A percentile compares a stretch with the other conserved stretches of the same genome.
Conservation (phyloP, 2,797 vertebrate genomes). For the Fringilla coelebs region DNA sequence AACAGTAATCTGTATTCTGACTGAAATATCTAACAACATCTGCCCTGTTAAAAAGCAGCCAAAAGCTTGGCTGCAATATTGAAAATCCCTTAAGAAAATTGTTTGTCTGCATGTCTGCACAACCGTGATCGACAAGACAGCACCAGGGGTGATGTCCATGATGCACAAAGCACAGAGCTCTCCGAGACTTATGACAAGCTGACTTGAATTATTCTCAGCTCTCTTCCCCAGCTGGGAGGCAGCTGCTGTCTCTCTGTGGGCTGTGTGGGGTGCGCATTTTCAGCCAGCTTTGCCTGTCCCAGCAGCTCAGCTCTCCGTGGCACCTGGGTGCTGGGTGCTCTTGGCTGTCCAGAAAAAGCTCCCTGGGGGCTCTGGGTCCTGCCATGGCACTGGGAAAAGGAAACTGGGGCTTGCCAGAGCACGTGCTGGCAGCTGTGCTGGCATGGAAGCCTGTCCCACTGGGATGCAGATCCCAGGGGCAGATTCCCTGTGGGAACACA, state of each 20-base stretch:
- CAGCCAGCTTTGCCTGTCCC: no score
- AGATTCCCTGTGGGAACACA: not conserved
- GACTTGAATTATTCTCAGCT: not conserved
- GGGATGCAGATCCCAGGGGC: no score
- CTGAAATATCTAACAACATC: not conserved
- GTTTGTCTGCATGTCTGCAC: not conserved
- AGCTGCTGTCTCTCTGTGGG: not conserved
- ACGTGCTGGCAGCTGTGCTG: not conserved
- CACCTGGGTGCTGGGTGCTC: not conserved
- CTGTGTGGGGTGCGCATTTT: not conserved
- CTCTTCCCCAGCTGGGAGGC: not conserved
- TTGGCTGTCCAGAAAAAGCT: not conserved
- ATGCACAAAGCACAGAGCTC: fast-evolving
- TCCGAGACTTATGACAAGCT: not conserved
- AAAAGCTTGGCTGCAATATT: not conserved
- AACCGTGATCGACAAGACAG: fast-evolving
- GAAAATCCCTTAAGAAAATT: not conserved
- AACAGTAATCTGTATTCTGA: not conserved
- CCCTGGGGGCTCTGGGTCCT: not conserved
- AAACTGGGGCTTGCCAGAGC: not conserved
- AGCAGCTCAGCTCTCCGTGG: not conserved
- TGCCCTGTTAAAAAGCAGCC: not conserved
- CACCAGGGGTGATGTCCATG: not conserved
- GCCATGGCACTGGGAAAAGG: not conserved
- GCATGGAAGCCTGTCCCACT: not conserved